A percentile compares a stretch with the other conserved stretches of the same genome.
Evolutionary conservation across 2,113 vertebrate genomes (phyloP).

Genomic region (Crotalus viridis): DNA sequence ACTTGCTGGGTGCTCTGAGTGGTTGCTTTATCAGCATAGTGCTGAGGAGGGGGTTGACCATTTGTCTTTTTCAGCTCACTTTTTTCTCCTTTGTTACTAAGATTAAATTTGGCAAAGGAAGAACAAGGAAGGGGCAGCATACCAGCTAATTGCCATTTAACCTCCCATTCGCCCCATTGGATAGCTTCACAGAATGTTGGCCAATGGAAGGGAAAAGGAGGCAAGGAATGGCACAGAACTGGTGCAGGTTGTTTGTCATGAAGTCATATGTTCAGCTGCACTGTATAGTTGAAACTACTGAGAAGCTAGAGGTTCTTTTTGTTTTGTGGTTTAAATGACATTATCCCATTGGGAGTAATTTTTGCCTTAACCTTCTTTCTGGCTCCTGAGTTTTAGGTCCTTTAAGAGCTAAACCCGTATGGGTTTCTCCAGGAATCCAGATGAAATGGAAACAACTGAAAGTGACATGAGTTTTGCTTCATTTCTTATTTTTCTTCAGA

Average conservation of each 20-base stretch:
- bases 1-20: not conserved
- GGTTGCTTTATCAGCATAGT: not conserved
- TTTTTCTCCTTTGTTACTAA: not conserved
- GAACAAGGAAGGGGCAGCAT: not conserved
- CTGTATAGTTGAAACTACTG: not conserved
- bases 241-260: not conserved
- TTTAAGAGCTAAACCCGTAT: not conserved
- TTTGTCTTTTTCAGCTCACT: not conserved
- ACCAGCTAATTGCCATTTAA: not conserved
- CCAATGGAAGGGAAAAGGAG: not conserved
- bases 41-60: not conserved
- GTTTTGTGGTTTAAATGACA: not conserved
- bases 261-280: not conserved
- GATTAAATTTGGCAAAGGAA: not conserved
- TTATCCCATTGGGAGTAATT: not conserved
- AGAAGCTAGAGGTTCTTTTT: not conserved
- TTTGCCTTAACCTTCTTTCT: not conserved
- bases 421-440: not conserved
- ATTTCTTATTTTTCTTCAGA: not conserved
- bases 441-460: not conserved
- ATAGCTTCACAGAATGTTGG: not conserved
- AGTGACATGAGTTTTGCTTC: not conserved
- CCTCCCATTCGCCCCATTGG: not conserved
- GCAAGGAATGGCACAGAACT: not conserved
- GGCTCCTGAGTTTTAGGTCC: not conserved